Base-by-base conservation (phyloP, 1,140 invertebrate genomes). In the Drosophila cardini region DNA sequence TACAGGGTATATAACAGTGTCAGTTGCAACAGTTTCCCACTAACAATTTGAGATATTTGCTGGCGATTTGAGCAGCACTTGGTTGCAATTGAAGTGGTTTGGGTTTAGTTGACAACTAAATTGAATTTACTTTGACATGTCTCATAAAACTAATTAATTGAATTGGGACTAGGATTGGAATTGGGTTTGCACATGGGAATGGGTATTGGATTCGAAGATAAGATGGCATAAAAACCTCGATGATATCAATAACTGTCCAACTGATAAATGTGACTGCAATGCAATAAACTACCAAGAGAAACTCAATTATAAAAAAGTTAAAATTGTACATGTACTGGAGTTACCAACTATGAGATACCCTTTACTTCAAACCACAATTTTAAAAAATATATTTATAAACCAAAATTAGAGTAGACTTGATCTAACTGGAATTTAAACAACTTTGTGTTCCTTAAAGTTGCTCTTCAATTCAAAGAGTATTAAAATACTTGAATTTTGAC, bases 251-350 rank as follows among this genome's bases (percentile, higher is more conserved):
- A 53, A 68, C 67, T 72, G 60, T 83, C 72, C 15, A 15, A 8
- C 10, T 67, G 61, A 78, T 74, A 78, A 74, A 77, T 78, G 62
- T 46, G 30, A 16, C 9, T 2, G 26, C 13, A 55, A 16, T 55
- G 52, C 52, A 36, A 55, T 40, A 57, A 42, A 13, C 8, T 60
- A 9, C 0, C 30, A 42, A 53, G 43, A 55, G 40, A 46, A 72
- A 78, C 80, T 80, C 64, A 80, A 85, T 85, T 85, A 80, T n/a
- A 85, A 80, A 79, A 80, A 18, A 72, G 21, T 26, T 26, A 26
- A 26, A 26, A 26, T 26, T 26, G 21, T 26, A 26, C 5, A 26
- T 5, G 5, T 26, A 4, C 5, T 26, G 21, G 5, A 2, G 4
- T 26, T 0, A 26, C 21, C 4, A 26, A 4, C 21, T 26, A 26